Conservation (phyloP, 2,888 invertebrate species). For the Ophion ellenae region DNA sequence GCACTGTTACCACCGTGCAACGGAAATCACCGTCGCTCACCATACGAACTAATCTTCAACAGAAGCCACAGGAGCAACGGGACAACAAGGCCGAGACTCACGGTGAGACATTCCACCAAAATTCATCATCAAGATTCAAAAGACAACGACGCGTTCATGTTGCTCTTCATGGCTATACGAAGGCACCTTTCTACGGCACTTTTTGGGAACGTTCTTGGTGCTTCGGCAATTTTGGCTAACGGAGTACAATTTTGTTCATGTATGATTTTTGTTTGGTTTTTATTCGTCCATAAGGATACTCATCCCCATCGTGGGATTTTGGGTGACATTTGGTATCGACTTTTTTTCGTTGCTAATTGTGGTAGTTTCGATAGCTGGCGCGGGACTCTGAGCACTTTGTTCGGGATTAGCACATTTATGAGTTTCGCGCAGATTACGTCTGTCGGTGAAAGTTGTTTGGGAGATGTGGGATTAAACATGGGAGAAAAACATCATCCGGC, state of each 20-base stretch:
- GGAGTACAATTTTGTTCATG: background rate
- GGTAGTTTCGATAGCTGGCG: no score
- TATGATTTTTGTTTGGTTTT: background rate
- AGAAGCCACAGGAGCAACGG: constrained; percentile 53
- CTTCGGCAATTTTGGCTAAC: background rate
- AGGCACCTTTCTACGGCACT: background rate
- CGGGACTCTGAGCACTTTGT: no score
- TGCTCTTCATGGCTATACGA: background rate
- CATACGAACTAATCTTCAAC: constrained; percentile 72
- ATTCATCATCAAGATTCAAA: background rate
- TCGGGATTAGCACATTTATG: background rate
- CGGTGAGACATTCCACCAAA: constrained; percentile 42
- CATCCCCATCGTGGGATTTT: background rate
- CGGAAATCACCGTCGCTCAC: constrained; percentile 79
- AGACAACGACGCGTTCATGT: background rate
- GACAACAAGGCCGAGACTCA: constrained; percentile 35
- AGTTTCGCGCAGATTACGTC: constrained; percentile 27
- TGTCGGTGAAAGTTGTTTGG: constrained; percentile 68
- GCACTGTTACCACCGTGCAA: constrained; percentile 77
- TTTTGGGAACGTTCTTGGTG: background rate
- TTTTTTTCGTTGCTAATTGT: background rate
- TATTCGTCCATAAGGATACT: background rate
- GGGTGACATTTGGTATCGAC: background rate
- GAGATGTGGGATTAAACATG: constrained; percentile 41
- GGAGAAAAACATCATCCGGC: constrained; percentile 65